phyloP scores from a whole-genome alignment of 2,797 vertebrate species.

The Strix occidentalis region DNA sequence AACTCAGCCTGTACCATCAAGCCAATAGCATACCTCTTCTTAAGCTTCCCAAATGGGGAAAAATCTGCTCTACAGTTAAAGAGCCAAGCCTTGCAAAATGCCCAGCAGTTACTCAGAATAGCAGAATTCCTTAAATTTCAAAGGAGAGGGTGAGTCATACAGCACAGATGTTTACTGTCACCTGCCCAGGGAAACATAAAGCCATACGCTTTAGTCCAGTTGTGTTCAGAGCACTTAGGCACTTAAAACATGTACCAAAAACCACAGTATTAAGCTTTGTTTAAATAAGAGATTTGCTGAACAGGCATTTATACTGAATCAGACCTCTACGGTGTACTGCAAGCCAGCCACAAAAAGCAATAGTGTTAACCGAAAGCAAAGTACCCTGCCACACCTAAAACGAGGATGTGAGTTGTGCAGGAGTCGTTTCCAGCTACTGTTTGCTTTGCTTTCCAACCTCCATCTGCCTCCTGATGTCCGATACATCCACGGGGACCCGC shows the following conservation, averaged over 20 bases:
- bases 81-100: not conserved
- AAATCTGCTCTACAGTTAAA: not conserved
- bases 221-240: not conserved
- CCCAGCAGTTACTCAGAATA: not conserved
- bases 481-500: slow-evolving; percentile 68
- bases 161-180: not conserved
- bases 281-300: not conserved
- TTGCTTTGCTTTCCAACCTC: slow-evolving; percentile 62
- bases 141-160: not conserved
- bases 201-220: not conserved
- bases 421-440: not conserved
- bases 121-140: not conserved
- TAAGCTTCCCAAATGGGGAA: not conserved
- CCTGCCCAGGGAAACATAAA: not conserved
- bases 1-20: not conserved
- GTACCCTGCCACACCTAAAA: not conserved
- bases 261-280: not conserved
- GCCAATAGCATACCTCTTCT: not conserved
- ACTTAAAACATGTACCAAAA: not conserved
- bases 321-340: not conserved
- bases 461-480: slow-evolving; percentile 53
- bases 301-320: not conserved
- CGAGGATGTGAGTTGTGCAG: not conserved
- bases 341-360: not conserved
- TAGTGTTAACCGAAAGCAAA: not conserved